These are phyloP conservation scores for Drosophila buzzatii DNA, from an alignment of 2,888 invertebrate genomes.

Conservation along the genomic window DNA sequence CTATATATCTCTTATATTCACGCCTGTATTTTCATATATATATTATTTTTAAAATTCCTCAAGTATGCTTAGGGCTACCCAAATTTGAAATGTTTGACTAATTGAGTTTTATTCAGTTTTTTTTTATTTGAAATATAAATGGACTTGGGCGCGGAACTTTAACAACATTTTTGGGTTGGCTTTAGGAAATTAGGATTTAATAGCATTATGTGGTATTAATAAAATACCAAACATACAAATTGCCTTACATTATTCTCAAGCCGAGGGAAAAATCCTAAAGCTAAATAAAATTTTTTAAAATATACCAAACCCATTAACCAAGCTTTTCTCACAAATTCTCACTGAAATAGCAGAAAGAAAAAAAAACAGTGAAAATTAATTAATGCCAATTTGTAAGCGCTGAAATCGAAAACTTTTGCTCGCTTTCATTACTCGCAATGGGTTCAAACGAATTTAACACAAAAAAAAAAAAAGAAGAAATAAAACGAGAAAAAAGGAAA, in stretches of 20 bases:
- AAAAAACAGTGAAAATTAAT: constrained; percentile 70
- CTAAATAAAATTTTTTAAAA: background rate
- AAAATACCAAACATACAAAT: constrained; percentile 32
- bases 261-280: constrained; percentile 6
- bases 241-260: constrained; percentile 49
- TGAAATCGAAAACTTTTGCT: constrained; percentile 75
- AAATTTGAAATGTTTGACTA: constrained; percentile 30
- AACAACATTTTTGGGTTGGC: background rate
- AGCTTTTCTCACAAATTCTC: constrained; percentile 21
- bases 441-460: constrained; percentile 65
- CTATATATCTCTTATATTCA: constrained; percentile 9
- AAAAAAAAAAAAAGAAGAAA: constrained; percentile 28
- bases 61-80: constrained; percentile 2
- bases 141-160: constrained; percentile 6
- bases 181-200: constrained; percentile 22
- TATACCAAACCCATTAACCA: constrained; percentile 26
- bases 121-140: constrained; percentile 51
- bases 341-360: background rate
- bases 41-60: background rate
- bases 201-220: constrained; percentile 1
- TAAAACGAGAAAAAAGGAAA: constrained; percentile 24
- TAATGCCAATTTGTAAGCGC: constrained; percentile 76
- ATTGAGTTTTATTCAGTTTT: constrained; percentile 47
- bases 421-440: constrained; percentile 53
- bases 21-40: background rate